Evolutionary conservation across 2,888 invertebrate genomes (phyloP), one percentile per base, ranked within the genome.

Genomic region (Patella ulyssiponensis): DNA sequence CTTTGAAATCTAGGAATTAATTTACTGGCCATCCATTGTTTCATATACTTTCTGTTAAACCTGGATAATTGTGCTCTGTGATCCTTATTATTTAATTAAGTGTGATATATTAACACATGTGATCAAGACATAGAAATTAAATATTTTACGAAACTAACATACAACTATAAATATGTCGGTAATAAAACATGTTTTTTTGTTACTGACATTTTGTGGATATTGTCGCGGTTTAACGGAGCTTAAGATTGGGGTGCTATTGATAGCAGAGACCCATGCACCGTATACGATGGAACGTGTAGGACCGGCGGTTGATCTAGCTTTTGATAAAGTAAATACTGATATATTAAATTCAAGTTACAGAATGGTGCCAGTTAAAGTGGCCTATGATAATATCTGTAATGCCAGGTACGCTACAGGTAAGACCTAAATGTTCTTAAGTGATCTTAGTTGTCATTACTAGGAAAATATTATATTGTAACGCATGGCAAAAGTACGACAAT

Each of bases 251-350:
- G 81, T 86, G 14, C 51, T 86, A 20, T 69, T 84, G 15, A 80
- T 84, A n/a, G 56, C 74, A 0, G 77, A 79, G 20, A 52, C 74
- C 15, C 79, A 76, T 7, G 79, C 82, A 1, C 87, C 87, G 2
- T 87, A 84, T 78, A 84, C 83, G 73, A 76, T 85, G 15, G 82
- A 84, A 69, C 74, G 84, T 53, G 77, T 80, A 3, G 86, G 83
- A 1, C 85, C 87, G 3, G 86, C 86, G 4, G 79, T 87, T 2
- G 77, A 86, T 27, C 75, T 86, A 33, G 87, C 83, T 64, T 73
- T 87, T 56, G 83, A 82, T 3, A 77, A 73, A 33, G 86, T 86
- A 51, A 87, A 87, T 74, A 53, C 17, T 9, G 74, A 83, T 1
- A 77, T 83, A n/a, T 80, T 86, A 27, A 85, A 84, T 73, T 51